Evolutionary conservation across 2,888 invertebrate genomes (phyloP).

Genomic region (Ophion obscuratus): DNA sequence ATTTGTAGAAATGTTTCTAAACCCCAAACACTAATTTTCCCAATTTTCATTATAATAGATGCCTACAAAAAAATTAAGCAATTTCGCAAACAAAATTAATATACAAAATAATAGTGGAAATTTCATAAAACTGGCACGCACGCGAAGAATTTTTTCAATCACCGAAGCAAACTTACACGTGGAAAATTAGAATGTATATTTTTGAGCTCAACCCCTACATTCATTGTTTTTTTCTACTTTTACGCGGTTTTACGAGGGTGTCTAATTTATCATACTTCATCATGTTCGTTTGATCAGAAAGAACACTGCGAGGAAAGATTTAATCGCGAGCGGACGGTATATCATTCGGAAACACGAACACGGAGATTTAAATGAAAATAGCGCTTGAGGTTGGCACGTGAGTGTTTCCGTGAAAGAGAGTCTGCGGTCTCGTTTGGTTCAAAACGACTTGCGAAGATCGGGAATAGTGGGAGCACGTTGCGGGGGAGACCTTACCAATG

Average conservation of each 20-base stretch:
- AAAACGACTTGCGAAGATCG: slow-evolving; percentile 38
- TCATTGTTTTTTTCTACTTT: background rate
- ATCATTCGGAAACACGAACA: background rate
- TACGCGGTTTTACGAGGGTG: background rate
- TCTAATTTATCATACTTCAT: background rate
- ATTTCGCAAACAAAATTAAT: background rate
- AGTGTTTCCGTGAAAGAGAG: background rate
- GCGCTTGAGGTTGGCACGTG: background rate
- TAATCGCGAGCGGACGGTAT: background rate
- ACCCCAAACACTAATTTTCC: background rate
- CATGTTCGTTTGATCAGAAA: background rate
- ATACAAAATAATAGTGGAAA: background rate
- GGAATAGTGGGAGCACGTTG: slow-evolving; percentile 51
- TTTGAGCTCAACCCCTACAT: background rate
- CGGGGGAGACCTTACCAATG: slow-evolving; percentile 31
- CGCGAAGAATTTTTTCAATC: background rate
- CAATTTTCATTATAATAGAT: background rate
- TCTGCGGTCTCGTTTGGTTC: slow-evolving; percentile 19
- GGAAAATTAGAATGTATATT: background rate
- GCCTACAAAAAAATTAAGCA: background rate
- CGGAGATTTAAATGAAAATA: background rate
- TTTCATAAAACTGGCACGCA: background rate
- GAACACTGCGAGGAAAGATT: background rate
- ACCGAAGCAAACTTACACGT: background rate
- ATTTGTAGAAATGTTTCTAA: background rate